Conservation (phyloP, 1,140 invertebrate genomes). For the Onthophagus taurus region DNA sequence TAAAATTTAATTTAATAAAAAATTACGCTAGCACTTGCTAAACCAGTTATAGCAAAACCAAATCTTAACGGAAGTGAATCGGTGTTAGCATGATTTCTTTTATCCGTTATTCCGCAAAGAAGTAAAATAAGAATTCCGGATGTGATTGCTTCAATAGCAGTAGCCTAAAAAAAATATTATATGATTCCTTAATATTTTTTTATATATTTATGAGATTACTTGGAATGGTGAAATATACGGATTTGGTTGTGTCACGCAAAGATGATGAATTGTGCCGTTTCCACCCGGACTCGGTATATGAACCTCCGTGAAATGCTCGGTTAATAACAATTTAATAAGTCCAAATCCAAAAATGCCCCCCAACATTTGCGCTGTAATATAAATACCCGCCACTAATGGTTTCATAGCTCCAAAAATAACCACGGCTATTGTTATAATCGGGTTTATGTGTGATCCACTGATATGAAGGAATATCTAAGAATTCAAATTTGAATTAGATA, state of each 20-base stretch:
- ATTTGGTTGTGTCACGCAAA: no score
- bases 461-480: slow-evolving; percentile 58
- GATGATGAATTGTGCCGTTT: no score
- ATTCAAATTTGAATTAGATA: no score
- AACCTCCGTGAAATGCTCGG: no score
- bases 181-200: no score
- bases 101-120: slow-evolving; percentile 55
- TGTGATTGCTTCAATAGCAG: slow-evolving; percentile 50
- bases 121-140: slow-evolving; percentile 51
- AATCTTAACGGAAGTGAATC: slow-evolving; percentile 53
- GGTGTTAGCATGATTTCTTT: slow-evolving; percentile 43
- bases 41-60: slow-evolving; percentile 48
- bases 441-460: slow-evolving; percentile 67
- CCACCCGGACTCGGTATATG: no score
- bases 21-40: slow-evolving; percentile 48
- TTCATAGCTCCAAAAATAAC: slow-evolving; percentile 55
- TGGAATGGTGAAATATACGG: no score
- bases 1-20: not conserved
- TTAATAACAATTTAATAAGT: slow-evolving; percentile 42
- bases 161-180: slow-evolving; percentile 44
- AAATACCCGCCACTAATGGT: slow-evolving; percentile 55
- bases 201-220: no score
- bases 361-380: slow-evolving; percentile 58
- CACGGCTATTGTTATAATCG: slow-evolving; percentile 61
- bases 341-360: slow-evolving; percentile 61